Percentiles rank a stretch among this genome's conserved stretches.
phyloP scores from a whole-genome alignment of 2,797 vertebrate species.

The Coccyzus lansbergi region DNA sequence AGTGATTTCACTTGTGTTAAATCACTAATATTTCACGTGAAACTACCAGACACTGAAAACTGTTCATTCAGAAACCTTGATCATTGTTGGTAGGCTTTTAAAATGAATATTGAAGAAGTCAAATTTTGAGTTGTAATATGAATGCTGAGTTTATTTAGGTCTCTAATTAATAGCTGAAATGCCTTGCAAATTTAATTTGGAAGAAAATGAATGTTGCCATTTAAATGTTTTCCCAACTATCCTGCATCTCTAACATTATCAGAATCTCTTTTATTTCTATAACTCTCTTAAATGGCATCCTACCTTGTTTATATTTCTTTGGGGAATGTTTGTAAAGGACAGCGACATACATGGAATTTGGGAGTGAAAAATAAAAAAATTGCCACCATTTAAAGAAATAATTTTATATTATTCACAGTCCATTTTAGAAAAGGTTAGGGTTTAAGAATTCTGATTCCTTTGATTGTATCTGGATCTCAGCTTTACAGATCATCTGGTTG shows the following conservation, averaged over 20 bases:
- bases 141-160: accelerated
- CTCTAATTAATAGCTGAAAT: not conserved
- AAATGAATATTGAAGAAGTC: not conserved
- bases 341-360: not conserved
- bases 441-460: not conserved
- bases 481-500: not conserved
- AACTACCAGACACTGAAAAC: not conserved
- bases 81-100: not conserved
- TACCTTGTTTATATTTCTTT: not conserved
- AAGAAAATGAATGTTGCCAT: not conserved
- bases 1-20: not conserved
- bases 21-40: not conserved
- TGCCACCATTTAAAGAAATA: not conserved
- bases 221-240: not conserved
- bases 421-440: not conserved
- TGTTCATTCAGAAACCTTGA: not conserved
- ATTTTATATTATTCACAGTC: not conserved
- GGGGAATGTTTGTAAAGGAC: not conserved
- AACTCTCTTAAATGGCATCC: not conserved
- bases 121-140: not conserved
- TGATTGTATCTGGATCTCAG: not conserved
- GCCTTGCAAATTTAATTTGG: not conserved
- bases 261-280: not conserved
- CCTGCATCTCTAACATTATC: not conserved
- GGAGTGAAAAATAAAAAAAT: not conserved